These are phyloP conservation scores for Ypsolopha sequella DNA, from an alignment of 2,888 invertebrate genomes.

Conservation along the genomic window DNA sequence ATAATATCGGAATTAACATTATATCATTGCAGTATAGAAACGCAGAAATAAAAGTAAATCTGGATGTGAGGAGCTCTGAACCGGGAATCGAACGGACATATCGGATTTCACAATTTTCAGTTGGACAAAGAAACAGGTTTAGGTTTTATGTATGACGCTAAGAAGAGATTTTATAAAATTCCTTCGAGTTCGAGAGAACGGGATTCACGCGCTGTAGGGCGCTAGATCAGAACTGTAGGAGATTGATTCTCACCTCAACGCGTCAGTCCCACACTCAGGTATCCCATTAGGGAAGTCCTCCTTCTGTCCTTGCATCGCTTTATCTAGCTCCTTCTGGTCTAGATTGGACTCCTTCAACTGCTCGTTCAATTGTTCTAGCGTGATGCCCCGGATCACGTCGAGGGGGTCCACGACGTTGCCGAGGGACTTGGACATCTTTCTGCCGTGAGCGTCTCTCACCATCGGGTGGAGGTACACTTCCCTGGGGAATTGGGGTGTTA, in stretches of 20 bases:
- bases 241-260: conserved; percentile 85
- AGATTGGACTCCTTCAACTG: conserved; percentile 84
- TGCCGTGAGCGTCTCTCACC: conserved; percentile 97
- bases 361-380: conserved; percentile 82
- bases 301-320: conserved; percentile 80
- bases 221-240: too few species aligned
- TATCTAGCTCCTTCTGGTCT: conserved; percentile 85
- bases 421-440: conserved; percentile 99
- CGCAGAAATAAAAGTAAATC: too few species aligned
- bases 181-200: too few species aligned
- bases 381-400: conserved; percentile 92
- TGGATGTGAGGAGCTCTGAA: too few species aligned
- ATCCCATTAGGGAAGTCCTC: conserved; percentile 92
- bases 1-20: too few species aligned
- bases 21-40: too few species aligned
- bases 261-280: conserved; percentile 97
- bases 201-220: too few species aligned
- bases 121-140: too few species aligned
- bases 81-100: too few species aligned
- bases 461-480: conserved; percentile 97
- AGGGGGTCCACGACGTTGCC: conserved; percentile 99
- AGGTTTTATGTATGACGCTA: too few species aligned
- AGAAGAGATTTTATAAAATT: too few species aligned
- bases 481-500: conserved; percentile 37
- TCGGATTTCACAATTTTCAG: too few species aligned